phyloP scores from a whole-genome alignment of 2,888 invertebrate species.

The Ormyrus nitidulus region DNA sequence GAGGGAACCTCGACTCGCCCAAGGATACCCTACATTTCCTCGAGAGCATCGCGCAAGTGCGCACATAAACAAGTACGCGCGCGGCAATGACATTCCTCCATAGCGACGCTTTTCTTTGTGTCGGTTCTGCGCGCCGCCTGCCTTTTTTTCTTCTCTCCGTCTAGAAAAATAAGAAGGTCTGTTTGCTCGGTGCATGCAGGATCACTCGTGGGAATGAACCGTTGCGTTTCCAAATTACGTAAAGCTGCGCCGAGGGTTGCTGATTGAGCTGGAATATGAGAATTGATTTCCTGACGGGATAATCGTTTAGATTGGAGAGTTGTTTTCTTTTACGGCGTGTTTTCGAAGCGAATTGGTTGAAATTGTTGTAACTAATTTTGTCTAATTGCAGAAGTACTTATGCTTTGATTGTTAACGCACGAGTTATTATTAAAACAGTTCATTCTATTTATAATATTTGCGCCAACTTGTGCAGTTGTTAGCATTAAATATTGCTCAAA shows the following conservation, averaged over 20 bases:
- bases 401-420: too few relatives aligned
- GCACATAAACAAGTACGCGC: conserved; percentile 8
- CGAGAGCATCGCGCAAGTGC: conserved; percentile 28
- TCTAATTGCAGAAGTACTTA: too few relatives aligned
- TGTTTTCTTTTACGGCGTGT: too few relatives aligned
- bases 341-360: too few relatives aligned
- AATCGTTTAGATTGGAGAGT: too few relatives aligned
- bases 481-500: too few relatives aligned
- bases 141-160: not conserved
- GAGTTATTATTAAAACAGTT: too few relatives aligned
- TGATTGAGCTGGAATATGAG: too few relatives aligned
- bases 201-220: conserved; percentile 2
- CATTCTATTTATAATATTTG: not conserved
- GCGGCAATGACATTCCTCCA: conserved; percentile 54
- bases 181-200: too few relatives aligned
- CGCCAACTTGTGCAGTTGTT: not conserved
- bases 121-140: not conserved
- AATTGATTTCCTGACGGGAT: too few relatives aligned
- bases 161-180: too few relatives aligned
- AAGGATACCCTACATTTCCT: conserved; percentile 56
- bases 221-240: conserved; percentile 10
- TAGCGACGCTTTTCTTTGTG: conserved; percentile 26
- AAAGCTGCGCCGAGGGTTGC: not conserved
- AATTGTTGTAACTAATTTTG: too few relatives aligned
- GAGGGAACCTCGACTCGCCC: conserved; percentile 11